Conservation (phyloP, 2,888 invertebrate genomes). For the Dusona sp. region DNA sequence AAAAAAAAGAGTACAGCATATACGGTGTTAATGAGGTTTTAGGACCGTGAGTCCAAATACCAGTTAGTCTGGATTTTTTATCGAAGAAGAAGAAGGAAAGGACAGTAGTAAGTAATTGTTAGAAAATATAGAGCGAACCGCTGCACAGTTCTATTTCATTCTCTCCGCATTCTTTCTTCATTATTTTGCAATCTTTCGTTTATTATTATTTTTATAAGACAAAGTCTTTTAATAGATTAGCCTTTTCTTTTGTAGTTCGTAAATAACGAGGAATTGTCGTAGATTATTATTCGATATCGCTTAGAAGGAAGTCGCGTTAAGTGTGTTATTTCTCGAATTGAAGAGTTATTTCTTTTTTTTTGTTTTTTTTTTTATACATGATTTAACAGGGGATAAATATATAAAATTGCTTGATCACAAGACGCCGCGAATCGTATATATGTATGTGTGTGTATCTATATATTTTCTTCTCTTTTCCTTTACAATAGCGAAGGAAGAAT, state of each 20-base stretch:
- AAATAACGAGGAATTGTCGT: conserved; percentile 57
- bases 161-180: conserved; percentile 24
- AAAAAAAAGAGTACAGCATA: conserved; percentile 71
- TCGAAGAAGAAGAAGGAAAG: conserved; percentile 71
- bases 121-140: conserved; percentile 69
- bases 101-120: conserved; percentile 66
- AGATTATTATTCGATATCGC: conserved; percentile 48
- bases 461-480: conserved; percentile 39
- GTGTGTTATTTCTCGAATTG: conserved; percentile 46
- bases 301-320: conserved; percentile 35
- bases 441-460: neutral
- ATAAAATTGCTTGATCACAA: conserved; percentile 72
- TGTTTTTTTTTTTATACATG: conserved; percentile 71
- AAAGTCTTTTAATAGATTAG: conserved; percentile 27
- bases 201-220: conserved; percentile 35
- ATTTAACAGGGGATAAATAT: conserved; percentile 77
- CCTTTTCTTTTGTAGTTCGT: conserved; percentile 30
- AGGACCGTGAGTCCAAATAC: conserved; percentile 64
- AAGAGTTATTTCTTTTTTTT: conserved; percentile 50
- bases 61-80: conserved; percentile 62
- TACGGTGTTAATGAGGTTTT: conserved; percentile 71
- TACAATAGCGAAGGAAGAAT: conserved; percentile 71
- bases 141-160: conserved; percentile 56
- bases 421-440: conserved; percentile 67
- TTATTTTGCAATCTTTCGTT: conserved; percentile 24